Conservation (phyloP, 2,797 vertebrate species). For the Macrochelys suwanniensis region DNA sequence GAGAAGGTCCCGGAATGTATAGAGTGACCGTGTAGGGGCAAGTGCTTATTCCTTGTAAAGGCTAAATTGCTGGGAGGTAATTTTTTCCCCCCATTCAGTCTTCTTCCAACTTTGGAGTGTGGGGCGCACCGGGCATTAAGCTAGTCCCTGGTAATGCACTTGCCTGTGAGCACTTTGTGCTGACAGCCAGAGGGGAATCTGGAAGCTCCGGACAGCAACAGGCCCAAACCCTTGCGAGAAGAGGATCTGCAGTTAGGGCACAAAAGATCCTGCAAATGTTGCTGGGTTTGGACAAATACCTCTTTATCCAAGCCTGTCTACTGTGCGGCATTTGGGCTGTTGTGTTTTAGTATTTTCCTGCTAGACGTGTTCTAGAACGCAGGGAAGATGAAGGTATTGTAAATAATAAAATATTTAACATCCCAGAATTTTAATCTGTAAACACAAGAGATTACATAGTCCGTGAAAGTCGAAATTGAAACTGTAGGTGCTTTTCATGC, state of each 20-base stretch:
- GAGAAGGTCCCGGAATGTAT: not conserved
- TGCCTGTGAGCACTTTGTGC: not conserved
- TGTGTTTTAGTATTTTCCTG: not conserved
- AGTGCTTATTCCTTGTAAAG: conserved; percentile 2
- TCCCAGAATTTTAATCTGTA: not conserved
- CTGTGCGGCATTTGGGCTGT: not conserved
- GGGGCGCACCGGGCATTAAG: not conserved
- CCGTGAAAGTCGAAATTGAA: not conserved
- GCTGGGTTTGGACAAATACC: not conserved
- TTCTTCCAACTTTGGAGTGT: fast-evolving
- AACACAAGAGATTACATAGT: not conserved
- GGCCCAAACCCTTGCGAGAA: not conserved
- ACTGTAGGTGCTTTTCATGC: not conserved
- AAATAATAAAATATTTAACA: not conserved
- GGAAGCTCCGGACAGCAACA: not conserved
- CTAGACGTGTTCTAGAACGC: not conserved
- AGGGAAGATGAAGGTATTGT: not conserved
- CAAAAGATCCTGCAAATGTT: not conserved
- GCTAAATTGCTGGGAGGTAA: conserved; percentile 47
- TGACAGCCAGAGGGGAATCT: not conserved
- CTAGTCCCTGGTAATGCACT: not conserved
- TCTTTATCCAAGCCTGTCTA: not conserved
- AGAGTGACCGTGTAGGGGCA: not conserved
- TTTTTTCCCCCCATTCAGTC: not conserved
- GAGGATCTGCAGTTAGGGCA: not conserved